These are phyloP conservation scores for Gisinianus flammeolus DNA, from an alignment of 2,888 invertebrate species.

Conservation along the genomic window DNA sequence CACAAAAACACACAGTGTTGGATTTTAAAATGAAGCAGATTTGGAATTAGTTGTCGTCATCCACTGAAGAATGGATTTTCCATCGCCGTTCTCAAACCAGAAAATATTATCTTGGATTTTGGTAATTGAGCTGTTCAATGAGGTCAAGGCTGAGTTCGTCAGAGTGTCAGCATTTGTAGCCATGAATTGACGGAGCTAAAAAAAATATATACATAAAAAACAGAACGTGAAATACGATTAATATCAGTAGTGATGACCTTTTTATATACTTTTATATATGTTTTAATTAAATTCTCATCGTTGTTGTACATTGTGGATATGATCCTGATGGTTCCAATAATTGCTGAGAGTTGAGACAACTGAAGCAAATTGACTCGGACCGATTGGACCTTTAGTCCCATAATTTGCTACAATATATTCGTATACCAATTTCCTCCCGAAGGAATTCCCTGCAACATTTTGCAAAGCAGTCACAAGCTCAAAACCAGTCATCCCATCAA, in stretches of 20 bases:
- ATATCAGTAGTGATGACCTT: not conserved
- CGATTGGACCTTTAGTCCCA: not conserved
- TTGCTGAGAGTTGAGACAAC: conserved; percentile 17
- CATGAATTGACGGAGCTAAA: not conserved
- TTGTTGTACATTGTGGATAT: conserved; percentile 1
- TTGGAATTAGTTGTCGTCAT: too few species aligned
- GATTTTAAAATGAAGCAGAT: too few species aligned
- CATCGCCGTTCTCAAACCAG: conserved; percentile 5
- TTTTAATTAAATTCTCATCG: not conserved
- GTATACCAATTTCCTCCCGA: not conserved
- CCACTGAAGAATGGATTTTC: not conserved
- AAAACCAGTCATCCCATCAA: not conserved
- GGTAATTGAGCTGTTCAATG: not conserved
- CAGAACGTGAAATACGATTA: not conserved
- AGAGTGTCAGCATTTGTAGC: not conserved
- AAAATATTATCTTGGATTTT: conserved; percentile 20
- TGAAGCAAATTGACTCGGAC: not conserved
- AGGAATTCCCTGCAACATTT: conserved; percentile 18
- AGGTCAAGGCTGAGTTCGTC: not conserved
- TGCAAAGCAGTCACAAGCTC: not conserved
- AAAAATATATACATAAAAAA: not conserved
- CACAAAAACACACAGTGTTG: too few species aligned
- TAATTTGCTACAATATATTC: not conserved
- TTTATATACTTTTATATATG: not conserved
- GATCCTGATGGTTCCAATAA: conserved; percentile 19